Conservation (phyloP, 2,888 invertebrate genomes). For the Conomelus anceps region DNA sequence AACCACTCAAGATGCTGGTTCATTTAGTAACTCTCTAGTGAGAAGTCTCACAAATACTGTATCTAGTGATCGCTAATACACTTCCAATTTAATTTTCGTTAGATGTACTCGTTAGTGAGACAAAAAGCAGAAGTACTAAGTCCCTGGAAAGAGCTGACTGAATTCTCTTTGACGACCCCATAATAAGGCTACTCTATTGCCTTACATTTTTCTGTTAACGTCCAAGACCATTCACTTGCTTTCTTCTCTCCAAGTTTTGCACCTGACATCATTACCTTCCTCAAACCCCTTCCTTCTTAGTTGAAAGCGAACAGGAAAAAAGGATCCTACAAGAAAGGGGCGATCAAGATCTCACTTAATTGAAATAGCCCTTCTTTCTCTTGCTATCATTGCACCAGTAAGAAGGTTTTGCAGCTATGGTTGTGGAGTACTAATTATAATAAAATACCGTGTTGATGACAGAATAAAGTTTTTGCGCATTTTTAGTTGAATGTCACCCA, state of each 20-base stretch:
- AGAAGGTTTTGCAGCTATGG: not conserved
- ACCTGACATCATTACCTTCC: not conserved
- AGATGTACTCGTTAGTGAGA: not conserved
- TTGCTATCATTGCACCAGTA: not conserved
- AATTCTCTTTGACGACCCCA: not conserved
- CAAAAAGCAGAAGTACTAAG: not conserved
- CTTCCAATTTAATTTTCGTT: not conserved
- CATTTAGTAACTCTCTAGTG: not conserved
- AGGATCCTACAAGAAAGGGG: not conserved
- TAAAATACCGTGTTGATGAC: not conserved
- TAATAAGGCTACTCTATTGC: not conserved
- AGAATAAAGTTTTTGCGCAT: not conserved
- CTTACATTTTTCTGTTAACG: not conserved
- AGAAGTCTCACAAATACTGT: not conserved
- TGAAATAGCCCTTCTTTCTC: not conserved
- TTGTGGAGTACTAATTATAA: not conserved
- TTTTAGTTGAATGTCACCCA: not conserved
- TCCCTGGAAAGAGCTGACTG: not conserved
- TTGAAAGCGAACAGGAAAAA: not conserved
- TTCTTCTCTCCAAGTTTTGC: not conserved
- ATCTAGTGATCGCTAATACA: not conserved
- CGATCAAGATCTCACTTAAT: not conserved
- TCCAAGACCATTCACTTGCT: not conserved
- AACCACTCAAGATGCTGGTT: not conserved
- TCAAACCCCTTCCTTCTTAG: not conserved